phyloP scores from a whole-genome alignment of 53 echinoderm and acorn worm genomes.

The Holothuria leucospilota region DNA sequence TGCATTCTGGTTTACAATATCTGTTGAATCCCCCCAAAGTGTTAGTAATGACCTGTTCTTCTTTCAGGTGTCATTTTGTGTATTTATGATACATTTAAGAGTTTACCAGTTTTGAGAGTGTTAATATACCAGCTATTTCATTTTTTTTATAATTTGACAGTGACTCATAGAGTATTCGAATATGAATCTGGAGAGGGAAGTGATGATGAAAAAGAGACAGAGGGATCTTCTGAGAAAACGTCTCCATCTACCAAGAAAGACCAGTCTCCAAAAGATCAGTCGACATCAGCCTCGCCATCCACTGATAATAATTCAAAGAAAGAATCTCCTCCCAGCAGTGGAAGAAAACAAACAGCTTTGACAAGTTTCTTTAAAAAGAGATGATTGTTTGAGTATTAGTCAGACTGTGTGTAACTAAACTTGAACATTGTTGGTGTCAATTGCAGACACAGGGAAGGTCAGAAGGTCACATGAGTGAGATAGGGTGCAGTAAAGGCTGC shows the following conservation, averaged over 20 bases:
- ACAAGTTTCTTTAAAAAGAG: slow-evolving; percentile 99
- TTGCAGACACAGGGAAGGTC: no score
- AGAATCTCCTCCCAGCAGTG: slow-evolving; percentile 59
- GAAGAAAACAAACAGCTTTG: slow-evolving; percentile 68
- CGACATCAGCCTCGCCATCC: neutral
- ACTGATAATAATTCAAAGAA: slow-evolving; percentile 61
- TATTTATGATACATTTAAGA: no score
- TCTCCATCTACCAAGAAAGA: slow-evolving; percentile 56
- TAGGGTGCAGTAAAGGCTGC: no score
- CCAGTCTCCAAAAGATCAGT: neutral
- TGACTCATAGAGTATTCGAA: slow-evolving; percentile 90
- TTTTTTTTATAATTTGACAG: slow-evolving; percentile 36
- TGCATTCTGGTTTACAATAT: no score
- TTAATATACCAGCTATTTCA: no score
- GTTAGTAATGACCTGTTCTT: no score
- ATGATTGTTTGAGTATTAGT: slow-evolving; percentile 36
- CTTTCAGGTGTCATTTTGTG: no score
- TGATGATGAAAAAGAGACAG: slow-evolving; percentile 64
- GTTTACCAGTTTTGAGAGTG: no score
- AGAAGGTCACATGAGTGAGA: no score
- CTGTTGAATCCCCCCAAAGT: no score
- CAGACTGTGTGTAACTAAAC: no score
- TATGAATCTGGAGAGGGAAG: slow-evolving; percentile 82
- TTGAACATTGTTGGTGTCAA: no score
- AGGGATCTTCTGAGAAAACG: slow-evolving; percentile 33